Evolutionary conservation across 2,888 invertebrate genomes (phyloP).

Genomic region (Eupeodes latifasciatus): DNA sequence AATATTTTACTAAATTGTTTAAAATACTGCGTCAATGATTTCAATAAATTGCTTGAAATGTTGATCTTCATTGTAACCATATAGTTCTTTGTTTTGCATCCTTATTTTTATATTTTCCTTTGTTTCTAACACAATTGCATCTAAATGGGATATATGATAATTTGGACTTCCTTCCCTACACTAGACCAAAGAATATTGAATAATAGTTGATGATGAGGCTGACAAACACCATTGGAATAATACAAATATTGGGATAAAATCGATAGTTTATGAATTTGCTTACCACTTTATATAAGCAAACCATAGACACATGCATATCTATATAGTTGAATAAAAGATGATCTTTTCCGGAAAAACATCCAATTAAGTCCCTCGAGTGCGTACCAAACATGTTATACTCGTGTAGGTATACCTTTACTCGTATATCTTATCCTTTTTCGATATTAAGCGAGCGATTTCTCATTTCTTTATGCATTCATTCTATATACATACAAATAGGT

Average conservation of each 20-base stretch:
- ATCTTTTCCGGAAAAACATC: conserved; percentile 41
- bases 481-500: conserved; percentile 39
- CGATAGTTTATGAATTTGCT: conserved; percentile 10
- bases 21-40: neutral
- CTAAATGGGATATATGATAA: conserved; percentile 14
- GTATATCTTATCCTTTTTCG: neutral
- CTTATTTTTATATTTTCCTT: neutral
- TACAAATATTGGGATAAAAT: conserved; percentile 16
- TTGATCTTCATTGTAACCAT: neutral
- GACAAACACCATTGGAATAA: conserved; percentile 3
- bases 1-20: no score
- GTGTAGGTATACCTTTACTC: neutral
- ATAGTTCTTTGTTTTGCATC: neutral
- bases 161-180: neutral
- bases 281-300: neutral
- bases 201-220: conserved; percentile 3
- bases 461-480: neutral
- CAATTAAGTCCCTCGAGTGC: conserved; percentile 34
- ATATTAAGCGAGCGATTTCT: conserved; percentile 18
- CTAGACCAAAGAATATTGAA: neutral
- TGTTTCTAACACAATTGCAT: neutral
- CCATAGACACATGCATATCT: neutral
- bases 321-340: conserved; percentile 37
- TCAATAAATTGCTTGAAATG: neutral
- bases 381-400: neutral